A percentile compares a stretch with the other conserved stretches of the same genome.
These are phyloP conservation scores for Ammospiza maritima DNA, from an alignment of 2,797 vertebrate species.

Conservation along the genomic window DNA sequence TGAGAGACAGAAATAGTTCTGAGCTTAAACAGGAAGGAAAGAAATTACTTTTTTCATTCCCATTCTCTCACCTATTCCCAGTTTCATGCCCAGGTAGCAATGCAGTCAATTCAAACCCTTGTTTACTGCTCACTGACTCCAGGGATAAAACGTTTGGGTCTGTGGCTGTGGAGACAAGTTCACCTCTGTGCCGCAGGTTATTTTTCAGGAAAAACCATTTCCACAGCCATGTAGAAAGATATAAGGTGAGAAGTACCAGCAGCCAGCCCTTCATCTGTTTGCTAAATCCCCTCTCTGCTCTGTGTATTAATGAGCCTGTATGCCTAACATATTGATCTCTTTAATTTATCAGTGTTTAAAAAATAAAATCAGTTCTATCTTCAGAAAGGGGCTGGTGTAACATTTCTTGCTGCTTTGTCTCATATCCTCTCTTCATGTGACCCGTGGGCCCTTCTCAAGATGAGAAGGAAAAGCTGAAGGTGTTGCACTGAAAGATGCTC, in stretches of 20 bases:
- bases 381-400: not conserved
- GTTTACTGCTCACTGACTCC: not conserved
- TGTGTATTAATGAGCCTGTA: not conserved
- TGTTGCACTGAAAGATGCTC: not conserved
- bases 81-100: conserved; percentile 1
- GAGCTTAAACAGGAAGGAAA: not conserved
- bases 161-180: not conserved
- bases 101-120: not conserved
- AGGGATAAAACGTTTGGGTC: not conserved
- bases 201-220: not conserved
- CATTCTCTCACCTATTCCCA: not conserved
- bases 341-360: not conserved
- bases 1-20: not conserved
- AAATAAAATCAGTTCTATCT: not conserved
- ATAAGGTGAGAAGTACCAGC: not conserved
- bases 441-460: not conserved
- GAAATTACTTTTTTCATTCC: not conserved
- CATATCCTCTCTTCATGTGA: not conserved
- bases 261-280: not conserved
- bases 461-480: not conserved
- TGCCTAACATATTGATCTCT: not conserved
- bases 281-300: not conserved
- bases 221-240: not conserved
- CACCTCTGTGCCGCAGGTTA: not conserved
- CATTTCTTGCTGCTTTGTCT: not conserved